These are phyloP conservation scores for Oligia latruncula DNA, from an alignment of 2,888 invertebrate genomes.

Conservation along the genomic window DNA sequence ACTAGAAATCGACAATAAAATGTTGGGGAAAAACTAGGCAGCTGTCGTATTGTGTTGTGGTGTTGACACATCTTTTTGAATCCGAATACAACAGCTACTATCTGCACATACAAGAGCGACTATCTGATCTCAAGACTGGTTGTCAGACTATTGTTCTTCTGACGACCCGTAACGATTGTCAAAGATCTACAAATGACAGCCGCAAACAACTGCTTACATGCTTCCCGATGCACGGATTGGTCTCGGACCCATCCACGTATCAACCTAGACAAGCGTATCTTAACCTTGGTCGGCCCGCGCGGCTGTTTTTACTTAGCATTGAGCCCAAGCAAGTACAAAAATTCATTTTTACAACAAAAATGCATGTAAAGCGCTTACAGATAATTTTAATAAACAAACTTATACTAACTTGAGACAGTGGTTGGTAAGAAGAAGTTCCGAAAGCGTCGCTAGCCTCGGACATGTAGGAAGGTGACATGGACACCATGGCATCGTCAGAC, in stretches of 20 bases:
- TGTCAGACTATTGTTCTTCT: too few relatives aligned
- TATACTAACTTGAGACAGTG: conserved; percentile 74
- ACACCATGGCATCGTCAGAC: conserved; percentile 70
- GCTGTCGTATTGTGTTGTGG: too few relatives aligned
- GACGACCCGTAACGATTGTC: too few relatives aligned
- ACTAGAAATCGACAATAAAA: too few relatives aligned
- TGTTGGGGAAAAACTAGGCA: too few relatives aligned
- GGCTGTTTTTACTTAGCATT: not conserved
- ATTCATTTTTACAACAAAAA: conserved; percentile 2
- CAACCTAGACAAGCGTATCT: not conserved
- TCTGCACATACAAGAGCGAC: too few relatives aligned
- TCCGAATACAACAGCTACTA: too few relatives aligned
- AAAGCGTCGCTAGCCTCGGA: conserved; percentile 78
- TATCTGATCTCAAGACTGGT: too few relatives aligned
- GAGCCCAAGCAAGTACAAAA: not conserved
- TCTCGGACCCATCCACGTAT: not conserved
- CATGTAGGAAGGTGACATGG: conserved; percentile 80
- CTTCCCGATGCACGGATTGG: not conserved
- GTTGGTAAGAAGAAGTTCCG: conserved; percentile 71
- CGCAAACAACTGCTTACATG: not conserved
- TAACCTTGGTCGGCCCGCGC: not conserved
- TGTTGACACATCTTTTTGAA: too few relatives aligned
- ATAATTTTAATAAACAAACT: conserved; percentile 3
- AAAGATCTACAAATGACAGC: too few relatives aligned
- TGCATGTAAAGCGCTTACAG: conserved; percentile 1